Percentiles rank a stretch among this genome's conserved stretches.
phyloP scores from a whole-genome alignment of 2,888 invertebrate species.

The Ceramica pisi region DNA sequence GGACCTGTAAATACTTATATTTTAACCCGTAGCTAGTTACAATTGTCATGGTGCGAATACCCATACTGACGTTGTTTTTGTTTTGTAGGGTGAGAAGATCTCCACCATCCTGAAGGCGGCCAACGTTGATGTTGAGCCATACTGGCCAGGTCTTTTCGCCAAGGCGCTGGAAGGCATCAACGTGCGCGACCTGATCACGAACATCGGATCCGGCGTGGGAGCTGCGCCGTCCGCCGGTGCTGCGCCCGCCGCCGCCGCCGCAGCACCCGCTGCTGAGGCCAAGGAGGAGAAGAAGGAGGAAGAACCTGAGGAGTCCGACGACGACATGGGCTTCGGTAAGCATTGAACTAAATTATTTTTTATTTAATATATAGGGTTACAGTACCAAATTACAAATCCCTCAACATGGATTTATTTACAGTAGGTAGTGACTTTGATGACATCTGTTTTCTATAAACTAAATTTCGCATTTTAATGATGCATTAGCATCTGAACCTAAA shows the following conservation, averaged over 20 bases:
- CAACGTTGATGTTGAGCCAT: constrained; percentile 98
- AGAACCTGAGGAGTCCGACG: constrained; percentile 95
- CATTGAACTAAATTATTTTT: background rate
- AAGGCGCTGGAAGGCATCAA: constrained; percentile 98
- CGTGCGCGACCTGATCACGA: constrained; percentile 97
- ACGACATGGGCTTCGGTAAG: constrained; percentile 98
- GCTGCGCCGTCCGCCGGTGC: constrained; percentile 94
- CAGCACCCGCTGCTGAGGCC: constrained; percentile 92
- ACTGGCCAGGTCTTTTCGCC: constrained; percentile 99
- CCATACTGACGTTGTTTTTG: constrained; percentile 27
- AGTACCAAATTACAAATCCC: background rate
- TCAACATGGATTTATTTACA: background rate
- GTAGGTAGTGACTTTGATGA: no score
- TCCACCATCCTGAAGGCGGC: constrained; percentile 99
- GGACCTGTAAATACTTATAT: constrained; percentile 28
- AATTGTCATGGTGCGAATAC: constrained; percentile 30
- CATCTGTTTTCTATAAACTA: no score
- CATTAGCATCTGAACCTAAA: constrained; percentile 91
- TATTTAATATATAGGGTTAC: background rate
- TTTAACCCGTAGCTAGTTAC: constrained; percentile 12
- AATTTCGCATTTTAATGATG: constrained; percentile 82
- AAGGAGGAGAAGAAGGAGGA: constrained; percentile 95
- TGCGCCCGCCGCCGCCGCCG: constrained; percentile 92
- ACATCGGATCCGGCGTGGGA: constrained; percentile 97
- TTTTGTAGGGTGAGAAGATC: constrained; percentile 97